Evolutionary conservation across 2,113 vertebrate genomes (phyloP).

Genomic region (Onychorhynchus coronatus): DNA sequence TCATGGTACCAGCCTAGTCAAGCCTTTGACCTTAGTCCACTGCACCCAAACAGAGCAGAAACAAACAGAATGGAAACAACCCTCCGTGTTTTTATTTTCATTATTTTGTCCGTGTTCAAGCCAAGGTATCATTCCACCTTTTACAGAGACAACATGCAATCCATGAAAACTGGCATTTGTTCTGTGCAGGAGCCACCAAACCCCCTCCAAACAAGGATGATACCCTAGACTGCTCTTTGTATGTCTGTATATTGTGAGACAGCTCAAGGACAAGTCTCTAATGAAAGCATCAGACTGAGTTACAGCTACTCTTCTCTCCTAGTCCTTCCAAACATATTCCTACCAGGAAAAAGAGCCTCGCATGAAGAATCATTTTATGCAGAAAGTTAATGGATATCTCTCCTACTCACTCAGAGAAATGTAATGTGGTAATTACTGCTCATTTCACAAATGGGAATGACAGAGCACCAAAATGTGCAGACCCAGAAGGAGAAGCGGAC

Average conservation of each 20-base stretch:
- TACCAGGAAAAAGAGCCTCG: background rate
- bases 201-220: background rate
- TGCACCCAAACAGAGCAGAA: background rate
- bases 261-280: background rate
- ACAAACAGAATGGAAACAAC: background rate
- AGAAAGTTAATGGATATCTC: conserved; percentile 38
- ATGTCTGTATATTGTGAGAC: background rate
- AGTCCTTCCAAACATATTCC: background rate
- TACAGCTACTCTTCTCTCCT: background rate
- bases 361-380: background rate
- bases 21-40: background rate
- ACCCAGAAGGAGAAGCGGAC: background rate
- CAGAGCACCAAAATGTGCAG: background rate
- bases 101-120: rapidly evolving
- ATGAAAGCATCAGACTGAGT: background rate
- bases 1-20: background rate
- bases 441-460: conserved; percentile 38
- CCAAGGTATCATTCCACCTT: background rate
- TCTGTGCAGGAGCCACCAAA: background rate
- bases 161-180: background rate
- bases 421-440: conserved; percentile 18
- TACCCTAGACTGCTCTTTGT: background rate
- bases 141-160: background rate
- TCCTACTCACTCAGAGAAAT: conserved; percentile 1
- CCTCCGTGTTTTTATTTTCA: background rate